Evolutionary conservation across 2,888 invertebrate genomes (phyloP), one percentile per base, ranked within the genome.

Genomic region (Meteorus cinctellus): DNA sequence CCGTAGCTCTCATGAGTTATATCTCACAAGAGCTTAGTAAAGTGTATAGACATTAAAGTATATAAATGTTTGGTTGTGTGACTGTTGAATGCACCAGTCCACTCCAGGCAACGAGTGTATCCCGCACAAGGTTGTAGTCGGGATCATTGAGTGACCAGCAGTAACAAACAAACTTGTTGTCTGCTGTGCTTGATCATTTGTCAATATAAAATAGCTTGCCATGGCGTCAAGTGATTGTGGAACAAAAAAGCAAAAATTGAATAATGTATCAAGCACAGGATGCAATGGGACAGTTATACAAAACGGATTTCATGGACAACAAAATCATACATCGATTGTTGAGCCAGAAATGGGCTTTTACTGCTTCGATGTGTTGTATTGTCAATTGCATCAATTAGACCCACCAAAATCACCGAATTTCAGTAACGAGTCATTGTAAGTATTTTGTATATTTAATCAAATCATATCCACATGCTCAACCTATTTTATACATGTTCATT

Each of bases 361-460:
- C 92, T 99, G 99, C 93, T 99, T 99, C 92, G 99, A 99, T 92
- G 98, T 98, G 85, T 94, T 99, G 82, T 96, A 98, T 91, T 94
- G 95, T 91, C 97, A 98, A 91, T 93, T 99, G 87, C 95, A 98
- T 91, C 96, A 95, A 90, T 93, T 96, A 90, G 97, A 98, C 84
- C 95, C 96, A 84, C 98, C 98, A 83, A 95, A 95, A 90, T 93
- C 94, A 84, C 97, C 98, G 86, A 93, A 94, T 90, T 98, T 99
- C 91, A 96, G 96, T 88, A 98, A 98, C 90, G 97, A 98, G 89
- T 94, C 97, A 89, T 98, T 95, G 97, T 98, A 93, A 96, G 96
- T 94, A 81, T 45, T 29, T 48, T 59, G 27, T n/a, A 51, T 72
- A 36, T n/a, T 36, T 31, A 8, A 27, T 65, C 51, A 29, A 19